Conservation (phyloP, 2,113 vertebrate species). For the Pangasianodon hypophthalmus region DNA sequence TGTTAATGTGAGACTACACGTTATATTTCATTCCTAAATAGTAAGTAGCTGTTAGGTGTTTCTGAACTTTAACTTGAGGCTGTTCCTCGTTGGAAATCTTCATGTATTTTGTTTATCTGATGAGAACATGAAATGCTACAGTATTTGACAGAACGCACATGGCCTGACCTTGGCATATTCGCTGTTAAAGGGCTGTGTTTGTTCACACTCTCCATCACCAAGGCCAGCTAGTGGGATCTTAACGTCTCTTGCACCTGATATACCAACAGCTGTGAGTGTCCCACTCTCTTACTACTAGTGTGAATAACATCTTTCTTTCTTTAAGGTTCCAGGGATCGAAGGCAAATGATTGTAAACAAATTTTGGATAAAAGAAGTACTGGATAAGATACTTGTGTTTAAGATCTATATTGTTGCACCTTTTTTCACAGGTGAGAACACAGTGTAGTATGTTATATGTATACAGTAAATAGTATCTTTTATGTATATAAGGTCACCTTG, state of each 20-base stretch:
- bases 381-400: background rate
- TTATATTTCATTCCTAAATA: background rate
- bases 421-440: too few relatives aligned
- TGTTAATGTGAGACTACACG: background rate
- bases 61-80: background rate
- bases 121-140: background rate
- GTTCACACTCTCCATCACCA: background rate
- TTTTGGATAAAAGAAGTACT: background rate
- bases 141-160: slow-evolving; percentile 38
- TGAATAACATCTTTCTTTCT: background rate
- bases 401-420: background rate
- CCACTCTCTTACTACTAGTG: background rate
- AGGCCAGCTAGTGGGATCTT: slow-evolving; percentile 14
- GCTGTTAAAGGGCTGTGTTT: slow-evolving; percentile 1
- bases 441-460: too few relatives aligned
- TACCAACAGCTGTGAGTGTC: slow-evolving; percentile 34
- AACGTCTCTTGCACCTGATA: slow-evolving; percentile 25
- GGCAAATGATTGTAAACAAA: background rate
- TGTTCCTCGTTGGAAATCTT: background rate
- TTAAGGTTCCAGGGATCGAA: background rate
- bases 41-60: background rate
- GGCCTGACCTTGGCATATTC: slow-evolving; percentile 25
- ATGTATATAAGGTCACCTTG: too few relatives aligned
- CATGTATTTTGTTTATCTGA: background rate
- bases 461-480: too few relatives aligned